Conservation (phyloP, 2,113 vertebrate species). For the Sphaerodactylus townsendi region DNA sequence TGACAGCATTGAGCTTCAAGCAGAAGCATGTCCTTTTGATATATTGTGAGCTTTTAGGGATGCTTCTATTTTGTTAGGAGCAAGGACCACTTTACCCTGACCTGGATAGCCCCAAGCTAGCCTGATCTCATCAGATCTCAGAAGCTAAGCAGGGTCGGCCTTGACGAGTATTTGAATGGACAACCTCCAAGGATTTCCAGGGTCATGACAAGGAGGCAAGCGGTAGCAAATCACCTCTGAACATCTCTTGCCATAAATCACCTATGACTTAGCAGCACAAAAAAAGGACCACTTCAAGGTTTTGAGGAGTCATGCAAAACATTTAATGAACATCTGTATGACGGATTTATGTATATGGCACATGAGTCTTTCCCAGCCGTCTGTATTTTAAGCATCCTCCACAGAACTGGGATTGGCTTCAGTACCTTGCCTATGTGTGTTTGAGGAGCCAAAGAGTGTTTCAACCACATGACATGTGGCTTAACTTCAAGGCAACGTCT, state of each 20-base stretch:
- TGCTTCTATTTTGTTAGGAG: neutral
- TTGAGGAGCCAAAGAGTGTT: neutral
- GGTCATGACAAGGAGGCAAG: too few relatives aligned
- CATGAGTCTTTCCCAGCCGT: neutral
- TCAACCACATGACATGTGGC: neutral
- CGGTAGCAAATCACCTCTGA: too few relatives aligned
- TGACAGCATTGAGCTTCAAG: slow-evolving; percentile 10
- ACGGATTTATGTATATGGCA: neutral
- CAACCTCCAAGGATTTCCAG: too few relatives aligned
- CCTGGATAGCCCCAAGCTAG: too few relatives aligned
- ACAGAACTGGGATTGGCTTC: neutral
- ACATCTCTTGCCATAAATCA: too few relatives aligned
- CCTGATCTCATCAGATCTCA: too few relatives aligned
- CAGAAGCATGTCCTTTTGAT: too few relatives aligned
- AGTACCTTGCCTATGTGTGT: neutral
- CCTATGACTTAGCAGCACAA: too few relatives aligned
- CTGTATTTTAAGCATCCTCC: neutral
- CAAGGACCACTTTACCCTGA: neutral
- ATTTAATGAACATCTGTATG: neutral
- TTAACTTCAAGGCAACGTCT: neutral
- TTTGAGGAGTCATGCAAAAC: neutral
- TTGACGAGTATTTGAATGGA: too few relatives aligned
- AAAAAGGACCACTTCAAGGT: neutral
- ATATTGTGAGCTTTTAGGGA: neutral
- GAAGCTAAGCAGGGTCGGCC: too few relatives aligned